Percentiles rank a stretch among this genome's conserved stretches.
phyloP scores from a whole-genome alignment of 2,797 vertebrate species.

The Danionella dracula region DNA sequence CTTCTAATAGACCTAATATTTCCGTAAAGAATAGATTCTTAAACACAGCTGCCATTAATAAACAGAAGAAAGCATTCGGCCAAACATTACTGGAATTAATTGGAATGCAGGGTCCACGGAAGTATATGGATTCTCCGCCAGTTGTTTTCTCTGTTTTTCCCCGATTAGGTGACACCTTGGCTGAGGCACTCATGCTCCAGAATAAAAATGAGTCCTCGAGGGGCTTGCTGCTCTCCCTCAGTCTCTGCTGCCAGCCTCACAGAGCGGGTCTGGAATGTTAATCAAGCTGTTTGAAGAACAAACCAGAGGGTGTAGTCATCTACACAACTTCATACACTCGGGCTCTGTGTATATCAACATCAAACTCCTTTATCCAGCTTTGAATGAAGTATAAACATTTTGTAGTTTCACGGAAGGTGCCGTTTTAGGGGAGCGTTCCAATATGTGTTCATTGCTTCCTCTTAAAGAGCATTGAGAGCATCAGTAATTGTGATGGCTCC shows the following conservation, averaged over 20 bases:
- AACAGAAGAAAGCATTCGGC: neutral
- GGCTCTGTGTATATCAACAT: slow-evolving; percentile 33
- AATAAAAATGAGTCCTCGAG: slow-evolving; percentile 52
- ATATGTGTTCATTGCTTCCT: neutral
- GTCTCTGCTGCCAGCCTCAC: slow-evolving; percentile 51
- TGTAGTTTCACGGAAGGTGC: neutral
- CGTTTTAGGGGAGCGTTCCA: neutral
- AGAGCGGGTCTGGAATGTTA: slow-evolving; percentile 55
- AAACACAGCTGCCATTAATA: slow-evolving; percentile 14
- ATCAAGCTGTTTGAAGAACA: slow-evolving; percentile 48
- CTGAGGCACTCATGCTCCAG: slow-evolving; percentile 45
- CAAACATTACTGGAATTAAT: slow-evolving; percentile 39
- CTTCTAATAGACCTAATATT: too few species aligned
- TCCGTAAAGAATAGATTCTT: neutral
- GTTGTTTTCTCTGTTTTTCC: slow-evolving; percentile 45
- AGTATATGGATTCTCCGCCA: slow-evolving; percentile 27
- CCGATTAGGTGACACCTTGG: slow-evolving; percentile 49
- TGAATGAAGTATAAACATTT: neutral
- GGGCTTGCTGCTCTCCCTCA: slow-evolving; percentile 46
- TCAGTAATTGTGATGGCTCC: slow-evolving; percentile 9
- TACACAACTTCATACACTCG: slow-evolving; percentile 19
- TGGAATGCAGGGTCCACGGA: slow-evolving; percentile 24
- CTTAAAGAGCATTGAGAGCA: neutral
- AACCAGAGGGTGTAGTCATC: slow-evolving; percentile 36
- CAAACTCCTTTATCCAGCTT: neutral